phyloP scores from a whole-genome alignment of 2,797 vertebrate genomes.

The Chrysocyon brachyurus region DNA sequence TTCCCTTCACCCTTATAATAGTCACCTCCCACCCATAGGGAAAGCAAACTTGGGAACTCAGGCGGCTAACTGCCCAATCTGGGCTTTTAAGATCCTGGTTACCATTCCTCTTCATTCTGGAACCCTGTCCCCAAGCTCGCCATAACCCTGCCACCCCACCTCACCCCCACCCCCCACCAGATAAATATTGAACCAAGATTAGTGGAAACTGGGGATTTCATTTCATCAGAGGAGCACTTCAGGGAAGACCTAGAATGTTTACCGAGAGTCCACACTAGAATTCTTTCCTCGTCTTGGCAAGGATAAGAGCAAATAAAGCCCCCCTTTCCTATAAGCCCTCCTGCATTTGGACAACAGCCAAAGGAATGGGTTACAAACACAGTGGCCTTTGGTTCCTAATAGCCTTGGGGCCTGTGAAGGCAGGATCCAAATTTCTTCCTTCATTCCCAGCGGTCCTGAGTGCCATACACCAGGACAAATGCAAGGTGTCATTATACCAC shows the following conservation, averaged over 20 bases:
- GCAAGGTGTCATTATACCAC: background rate
- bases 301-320: slow-evolving; percentile 61
- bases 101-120: background rate
- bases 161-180: background rate
- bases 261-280: slow-evolving; percentile 44
- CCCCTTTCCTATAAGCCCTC: background rate
- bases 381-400: slow-evolving; percentile 62
- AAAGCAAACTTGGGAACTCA: slow-evolving; percentile 20
- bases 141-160: background rate
- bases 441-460: background rate
- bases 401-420: background rate
- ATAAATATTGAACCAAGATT: slow-evolving; percentile 68
- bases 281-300: slow-evolving; percentile 71
- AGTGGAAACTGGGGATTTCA: slow-evolving; percentile 32
- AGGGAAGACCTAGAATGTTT: slow-evolving; percentile 54
- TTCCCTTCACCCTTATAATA: background rate
- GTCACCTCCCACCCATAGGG: background rate
- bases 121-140: slow-evolving; percentile 32
- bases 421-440: slow-evolving; percentile 49
- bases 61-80: background rate
- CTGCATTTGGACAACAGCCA: slow-evolving; percentile 61
- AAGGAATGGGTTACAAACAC: slow-evolving; percentile 42
- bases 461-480: background rate
- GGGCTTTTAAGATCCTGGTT: background rate
- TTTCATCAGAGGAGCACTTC: slow-evolving; percentile 25